Percentiles rank a stretch among this genome's conserved stretches.
These are phyloP conservation scores for Pseudoips prasinana DNA, from an alignment of 2,888 invertebrate genomes.

Conservation along the genomic window DNA sequence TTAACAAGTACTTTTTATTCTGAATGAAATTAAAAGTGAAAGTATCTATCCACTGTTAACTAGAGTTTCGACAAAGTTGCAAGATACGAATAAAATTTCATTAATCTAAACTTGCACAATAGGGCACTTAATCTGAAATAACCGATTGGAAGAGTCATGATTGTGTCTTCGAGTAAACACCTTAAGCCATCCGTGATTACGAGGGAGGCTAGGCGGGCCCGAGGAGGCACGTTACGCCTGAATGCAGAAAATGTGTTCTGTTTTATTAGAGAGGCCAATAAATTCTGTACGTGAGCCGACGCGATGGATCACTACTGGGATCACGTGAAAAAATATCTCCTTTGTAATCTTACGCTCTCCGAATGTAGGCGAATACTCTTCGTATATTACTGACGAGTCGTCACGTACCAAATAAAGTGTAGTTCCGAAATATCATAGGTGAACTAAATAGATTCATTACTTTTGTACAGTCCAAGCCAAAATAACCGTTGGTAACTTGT, in stretches of 20 bases:
- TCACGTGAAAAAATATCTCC: slow-evolving; percentile 48
- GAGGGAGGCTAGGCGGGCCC: slow-evolving; percentile 10
- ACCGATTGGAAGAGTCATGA: slow-evolving; percentile 31
- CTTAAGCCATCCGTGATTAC: slow-evolving; percentile 42
- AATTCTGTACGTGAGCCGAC: slow-evolving; percentile 68
- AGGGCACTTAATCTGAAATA: slow-evolving; percentile 18
- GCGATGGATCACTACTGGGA: slow-evolving; percentile 44
- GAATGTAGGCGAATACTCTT: background rate
- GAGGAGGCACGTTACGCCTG: slow-evolving; percentile 41
- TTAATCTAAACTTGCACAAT: slow-evolving; percentile 15
- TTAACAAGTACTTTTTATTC: no score
- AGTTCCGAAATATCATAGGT: background rate
- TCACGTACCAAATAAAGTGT: slow-evolving; percentile 1
- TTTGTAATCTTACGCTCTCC: slow-evolving; percentile 15
- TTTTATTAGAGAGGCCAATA: slow-evolving; percentile 72
- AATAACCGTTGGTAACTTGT: no score
- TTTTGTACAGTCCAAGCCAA: no score
- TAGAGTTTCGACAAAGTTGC: no score
- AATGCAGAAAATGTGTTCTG: slow-evolving; percentile 73
- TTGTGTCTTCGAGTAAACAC: slow-evolving; percentile 39
- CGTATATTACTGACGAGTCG: slow-evolving; percentile 3
- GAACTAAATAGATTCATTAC: no score
- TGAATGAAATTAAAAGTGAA: no score
- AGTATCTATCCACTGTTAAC: no score
- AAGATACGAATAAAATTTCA: slow-evolving; percentile 9